Base-by-base conservation (phyloP, 2,113 vertebrate genomes). In the Cheilinus undulatus region DNA sequence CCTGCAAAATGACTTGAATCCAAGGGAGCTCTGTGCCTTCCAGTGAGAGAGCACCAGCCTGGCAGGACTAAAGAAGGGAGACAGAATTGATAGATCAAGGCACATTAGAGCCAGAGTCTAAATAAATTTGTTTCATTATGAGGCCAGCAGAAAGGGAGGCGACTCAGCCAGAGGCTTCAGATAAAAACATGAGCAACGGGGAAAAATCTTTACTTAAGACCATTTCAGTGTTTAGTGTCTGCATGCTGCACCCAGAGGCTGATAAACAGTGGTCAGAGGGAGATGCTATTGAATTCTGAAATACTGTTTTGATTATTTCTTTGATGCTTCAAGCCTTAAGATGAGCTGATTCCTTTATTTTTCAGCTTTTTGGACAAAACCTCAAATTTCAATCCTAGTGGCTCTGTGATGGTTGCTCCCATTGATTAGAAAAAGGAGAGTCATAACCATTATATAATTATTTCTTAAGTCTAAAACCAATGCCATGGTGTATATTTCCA, bases 111-210 rank as follows among this genome's bases (percentile, higher is more conserved):
- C 13, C 1, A 0, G 23, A 77, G 81, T 77, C 52, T 60, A 84
- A 86, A 82, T 73, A 49, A 67, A 88, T 84, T 48, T 67, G 56
- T 54, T 70, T 70, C 69, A 86, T 73, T 79, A 74, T 50, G 69
- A 62, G 40, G 23, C 43, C 71, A 45, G 64, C 50, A 50, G 54
- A 73, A 22, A 32, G 56, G 22, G 45, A 60, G 30, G 65, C 2
- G 15, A 24, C 34, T 22, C 67, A 59, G 57, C 28, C 61, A 64
- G 59, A 82, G 40, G 69, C 32, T 58, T 74, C 43, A 20, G 11
- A 12, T 23, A 19, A 6, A 72, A 34, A 50, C 49, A 23, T 2
- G 7, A 42, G 58, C 50, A 58, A 57, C 59, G 42, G 49, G 40
- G 13, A 42, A 17, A 27, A 51, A 59, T 46, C 46, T 76, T 72